A percentile compares a stretch with the other conserved stretches of the same genome.
These are phyloP conservation scores for Zosterops japonicus DNA, from an alignment of 2,113 vertebrate species.

Conservation along the genomic window DNA sequence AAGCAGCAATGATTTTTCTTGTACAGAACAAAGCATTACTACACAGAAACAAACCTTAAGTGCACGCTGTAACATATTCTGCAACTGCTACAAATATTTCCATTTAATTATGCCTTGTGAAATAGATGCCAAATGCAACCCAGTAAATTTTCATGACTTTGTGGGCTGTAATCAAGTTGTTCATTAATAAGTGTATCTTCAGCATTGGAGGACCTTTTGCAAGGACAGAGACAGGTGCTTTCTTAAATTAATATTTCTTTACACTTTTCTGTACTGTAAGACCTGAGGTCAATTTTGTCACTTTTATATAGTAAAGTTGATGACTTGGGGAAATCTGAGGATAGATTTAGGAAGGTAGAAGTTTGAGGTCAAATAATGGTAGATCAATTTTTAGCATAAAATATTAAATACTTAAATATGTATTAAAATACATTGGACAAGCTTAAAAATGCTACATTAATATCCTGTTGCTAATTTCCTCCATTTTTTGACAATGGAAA, in stretches of 20 bases:
- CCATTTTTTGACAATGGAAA: background rate
- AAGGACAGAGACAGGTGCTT: background rate
- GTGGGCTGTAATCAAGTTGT: background rate
- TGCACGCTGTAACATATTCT: background rate
- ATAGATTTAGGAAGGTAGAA: background rate
- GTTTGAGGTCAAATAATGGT: background rate
- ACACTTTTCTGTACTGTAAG: background rate
- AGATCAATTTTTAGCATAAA: background rate
- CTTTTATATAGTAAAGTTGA: background rate
- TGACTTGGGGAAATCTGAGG: background rate
- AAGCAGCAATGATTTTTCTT: background rate
- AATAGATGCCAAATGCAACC: background rate
- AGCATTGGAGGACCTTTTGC: background rate
- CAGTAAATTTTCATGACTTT: background rate
- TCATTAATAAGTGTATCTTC: background rate
- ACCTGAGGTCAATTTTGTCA: background rate
- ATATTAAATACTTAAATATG: background rate
- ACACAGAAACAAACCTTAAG: background rate
- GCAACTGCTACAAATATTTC: background rate
- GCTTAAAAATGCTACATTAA: background rate
- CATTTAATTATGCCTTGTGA: background rate
- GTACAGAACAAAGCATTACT: background rate
- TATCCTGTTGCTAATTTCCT: background rate
- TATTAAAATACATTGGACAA: background rate
- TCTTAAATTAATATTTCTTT: background rate